Evolutionary conservation across 1,140 invertebrate species (phyloP), one percentile per base, ranked within the genome.

Genomic region (Sweltsa coloradensis): DNA sequence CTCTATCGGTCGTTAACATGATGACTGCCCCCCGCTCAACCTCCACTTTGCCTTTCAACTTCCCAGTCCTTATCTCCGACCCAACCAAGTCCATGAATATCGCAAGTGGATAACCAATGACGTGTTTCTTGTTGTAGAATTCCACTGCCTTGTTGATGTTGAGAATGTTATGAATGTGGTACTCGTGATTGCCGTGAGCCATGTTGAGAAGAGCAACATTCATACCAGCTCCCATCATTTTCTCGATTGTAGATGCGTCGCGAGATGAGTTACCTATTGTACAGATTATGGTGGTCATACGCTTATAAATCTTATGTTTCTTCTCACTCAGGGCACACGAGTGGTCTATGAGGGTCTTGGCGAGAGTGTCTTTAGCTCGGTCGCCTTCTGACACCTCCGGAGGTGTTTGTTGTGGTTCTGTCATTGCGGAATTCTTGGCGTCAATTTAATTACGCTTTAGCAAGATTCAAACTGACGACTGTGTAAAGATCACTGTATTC

Each of bases 141-240:
- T 79, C 81, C 34, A 83, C 84, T 9, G 93, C 93, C 54, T 79
- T 66, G 24, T 93, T 72, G 21, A 96, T 82, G 64, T 96, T 96
- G 25, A 74, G 71, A 51, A 98, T 92, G 0, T 91, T 96, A 54
- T 83, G 81, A 1, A 76, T 82, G 62, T 97, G 93, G 66, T 97
- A 97, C 64, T 97, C 93, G 59, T 98, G 85, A 1, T 91, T 85
- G 40, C 95, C 95, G 66, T 98, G 96, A 9, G 92, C 96, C 70
- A 99, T 98, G 67, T 99, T 98, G 68, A 98, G 75, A 49, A 96
- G 78, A 5, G 94, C 95, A 52, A 99, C 82, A 57, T 97, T 97
- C 95, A 99, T 98, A 16, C 96, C 96, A 14, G 89, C 89, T 55
- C 89, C 84, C 66, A 99, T 96, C 93, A 99, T 96, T 59, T 95